Percentiles rank a stretch among this genome's conserved stretches.
Conservation (phyloP, 2,888 invertebrate species). For the Gastrophysa polygoni region DNA sequence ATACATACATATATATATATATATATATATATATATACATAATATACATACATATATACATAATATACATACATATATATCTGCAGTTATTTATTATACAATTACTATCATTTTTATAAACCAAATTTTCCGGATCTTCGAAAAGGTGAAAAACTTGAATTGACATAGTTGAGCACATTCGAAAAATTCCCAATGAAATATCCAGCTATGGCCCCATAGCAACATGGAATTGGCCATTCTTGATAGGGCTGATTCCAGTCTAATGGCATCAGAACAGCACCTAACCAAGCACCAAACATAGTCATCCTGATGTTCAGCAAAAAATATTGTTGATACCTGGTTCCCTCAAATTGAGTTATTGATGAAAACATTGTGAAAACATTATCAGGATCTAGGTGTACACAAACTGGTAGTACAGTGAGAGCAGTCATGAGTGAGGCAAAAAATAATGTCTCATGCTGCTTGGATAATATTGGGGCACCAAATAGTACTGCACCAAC, state of each 20-base stretch:
- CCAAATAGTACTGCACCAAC: conserved; percentile 70
- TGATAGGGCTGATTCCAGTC: conserved; percentile 95
- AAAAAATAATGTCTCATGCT: conserved; percentile 72
- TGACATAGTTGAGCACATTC: conserved; percentile 15
- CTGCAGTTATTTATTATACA: too few relatives aligned
- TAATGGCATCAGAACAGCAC: conserved; percentile 83
- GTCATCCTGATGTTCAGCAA: conserved; percentile 65
- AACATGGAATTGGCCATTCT: conserved; percentile 77
- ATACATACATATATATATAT: too few relatives aligned
- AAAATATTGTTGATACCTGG: conserved; percentile 64
- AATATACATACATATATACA: too few relatives aligned
- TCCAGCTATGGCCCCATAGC: conserved; percentile 70
- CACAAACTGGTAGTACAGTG: conserved; percentile 67
- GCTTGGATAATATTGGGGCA: conserved; percentile 67
- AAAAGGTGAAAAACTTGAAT: conserved; percentile 8
- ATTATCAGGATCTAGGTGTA: conserved; percentile 66
- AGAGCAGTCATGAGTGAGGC: conserved; percentile 66
- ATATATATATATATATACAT: too few relatives aligned
- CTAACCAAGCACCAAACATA: conserved; percentile 81
- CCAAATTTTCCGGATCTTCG: conserved; percentile 20
- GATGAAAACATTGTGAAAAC: conserved; percentile 64
- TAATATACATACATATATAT: too few relatives aligned
- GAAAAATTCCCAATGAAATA: conserved; percentile 55
- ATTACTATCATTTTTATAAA: conserved; percentile 16
- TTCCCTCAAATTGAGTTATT: conserved; percentile 60